Evolutionary conservation across 2,888 invertebrate species (phyloP).

Genomic region (Drosophila infuscata): DNA sequence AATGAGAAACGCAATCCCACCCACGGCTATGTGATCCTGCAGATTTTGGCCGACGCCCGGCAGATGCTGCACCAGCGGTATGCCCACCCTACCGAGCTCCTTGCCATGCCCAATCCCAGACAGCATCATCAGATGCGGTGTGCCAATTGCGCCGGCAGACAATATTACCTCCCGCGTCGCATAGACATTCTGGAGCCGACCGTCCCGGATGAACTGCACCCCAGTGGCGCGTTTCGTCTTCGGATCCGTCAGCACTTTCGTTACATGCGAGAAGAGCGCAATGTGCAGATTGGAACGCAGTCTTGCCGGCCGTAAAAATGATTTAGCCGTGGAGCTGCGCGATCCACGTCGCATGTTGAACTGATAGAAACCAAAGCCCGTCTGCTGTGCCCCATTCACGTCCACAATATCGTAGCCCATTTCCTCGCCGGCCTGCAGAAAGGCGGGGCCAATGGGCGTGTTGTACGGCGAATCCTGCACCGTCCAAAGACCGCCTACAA

Average conservation of each 20-base stretch:
- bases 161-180: conserved; percentile 84
- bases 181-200: conserved; percentile 85
- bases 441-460: conserved; percentile 93
- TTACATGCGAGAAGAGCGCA: conserved; percentile 92
- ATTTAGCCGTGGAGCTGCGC: conserved; percentile 93
- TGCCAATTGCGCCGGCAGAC: conserved; percentile 93
- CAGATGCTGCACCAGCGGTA: conserved; percentile 90
- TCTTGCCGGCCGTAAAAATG: conserved; percentile 92
- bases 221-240: conserved; percentile 90
- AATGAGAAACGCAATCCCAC: conserved; percentile 92
- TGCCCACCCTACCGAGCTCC: conserved; percentile 90
- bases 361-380: conserved; percentile 94
- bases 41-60: conserved; percentile 95
- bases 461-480: conserved; percentile 84
- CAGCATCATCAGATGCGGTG: conserved; percentile 96
- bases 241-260: conserved; percentile 90
- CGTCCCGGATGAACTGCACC: conserved; percentile 91
- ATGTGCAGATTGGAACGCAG: conserved; percentile 93
- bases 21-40: conserved; percentile 95
- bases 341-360: conserved; percentile 94
- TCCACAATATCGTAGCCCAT: conserved; percentile 95
- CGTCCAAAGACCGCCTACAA: conserved; percentile 84
- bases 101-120: conserved; percentile 93
- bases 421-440: conserved; percentile 95
- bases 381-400: conserved; percentile 94